These are phyloP conservation scores for Abrostola tripartita DNA, from an alignment of 2,888 invertebrate genomes.

Conservation along the genomic window DNA sequence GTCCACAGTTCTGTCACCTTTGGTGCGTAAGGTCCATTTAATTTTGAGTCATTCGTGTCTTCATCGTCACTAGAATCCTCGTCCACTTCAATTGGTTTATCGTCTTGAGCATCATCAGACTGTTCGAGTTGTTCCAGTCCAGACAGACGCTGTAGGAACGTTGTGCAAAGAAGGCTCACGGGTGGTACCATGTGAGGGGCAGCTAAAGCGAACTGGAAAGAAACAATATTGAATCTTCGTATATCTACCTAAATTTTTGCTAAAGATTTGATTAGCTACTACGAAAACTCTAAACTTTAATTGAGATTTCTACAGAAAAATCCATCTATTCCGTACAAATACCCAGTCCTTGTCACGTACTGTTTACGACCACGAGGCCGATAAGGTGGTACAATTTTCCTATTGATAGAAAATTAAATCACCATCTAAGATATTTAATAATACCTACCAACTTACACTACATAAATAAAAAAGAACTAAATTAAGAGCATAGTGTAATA, in stretches of 20 bases:
- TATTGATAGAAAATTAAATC: no score
- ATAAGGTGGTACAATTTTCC: no score
- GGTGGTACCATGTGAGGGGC: conserved; percentile 84
- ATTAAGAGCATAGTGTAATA: no score
- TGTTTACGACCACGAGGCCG: no score
- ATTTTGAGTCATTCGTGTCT: conserved; percentile 56
- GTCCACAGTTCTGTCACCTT: conserved; percentile 77
- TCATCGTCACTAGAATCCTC: conserved; percentile 76
- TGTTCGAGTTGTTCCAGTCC: conserved; percentile 69
- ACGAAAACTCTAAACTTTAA: no score
- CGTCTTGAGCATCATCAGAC: conserved; percentile 56
- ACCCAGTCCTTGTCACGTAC: no score
- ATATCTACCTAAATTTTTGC: not conserved
- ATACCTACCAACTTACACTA: no score
- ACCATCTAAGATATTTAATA: no score
- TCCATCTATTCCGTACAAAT: no score
- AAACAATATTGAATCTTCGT: conserved; percentile 1
- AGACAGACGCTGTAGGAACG: conserved; percentile 79
- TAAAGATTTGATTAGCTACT: no score
- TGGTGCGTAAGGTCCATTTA: conserved; percentile 61
- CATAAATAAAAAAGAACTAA: no score
- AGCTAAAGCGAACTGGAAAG: conserved; percentile 78
- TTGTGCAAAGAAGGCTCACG: conserved; percentile 77
- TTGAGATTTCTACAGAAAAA: no score
- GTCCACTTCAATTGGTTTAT: conserved; percentile 66